phyloP scores from a whole-genome alignment of 2,113 vertebrate genomes.

The Lipophrys pholis region DNA sequence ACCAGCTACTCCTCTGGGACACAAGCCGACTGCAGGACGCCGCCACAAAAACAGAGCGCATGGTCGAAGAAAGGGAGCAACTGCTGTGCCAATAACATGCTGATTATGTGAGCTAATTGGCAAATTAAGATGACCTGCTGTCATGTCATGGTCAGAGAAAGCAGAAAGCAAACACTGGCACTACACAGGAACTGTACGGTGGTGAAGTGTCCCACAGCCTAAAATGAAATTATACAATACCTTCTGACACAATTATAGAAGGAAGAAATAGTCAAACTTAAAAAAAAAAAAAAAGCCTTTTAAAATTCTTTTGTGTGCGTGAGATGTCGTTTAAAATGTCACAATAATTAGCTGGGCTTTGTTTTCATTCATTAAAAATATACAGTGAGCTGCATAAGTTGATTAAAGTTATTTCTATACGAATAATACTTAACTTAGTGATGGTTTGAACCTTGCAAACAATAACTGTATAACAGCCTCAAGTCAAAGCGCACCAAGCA shows the following conservation, averaged over 20 bases:
- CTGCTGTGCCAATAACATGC: conserved; percentile 51
- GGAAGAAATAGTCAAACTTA: neutral
- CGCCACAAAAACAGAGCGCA: conserved; percentile 48
- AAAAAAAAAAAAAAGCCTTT: neutral
- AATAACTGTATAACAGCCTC: neutral
- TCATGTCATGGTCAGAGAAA: conserved; percentile 32
- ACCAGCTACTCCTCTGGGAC: conserved; percentile 70
- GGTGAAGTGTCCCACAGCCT: neutral
- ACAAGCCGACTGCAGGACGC: conserved; percentile 60
- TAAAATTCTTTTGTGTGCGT: neutral
- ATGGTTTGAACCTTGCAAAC: neutral
- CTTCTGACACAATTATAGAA: neutral
- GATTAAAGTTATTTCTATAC: neutral
- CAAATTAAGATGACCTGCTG: conserved; percentile 57
- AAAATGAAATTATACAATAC: neutral
- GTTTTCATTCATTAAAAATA: neutral
- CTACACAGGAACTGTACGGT: neutral
- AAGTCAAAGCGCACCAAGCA: neutral
- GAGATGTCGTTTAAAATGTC: neutral
- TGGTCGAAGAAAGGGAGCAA: conserved; percentile 21
- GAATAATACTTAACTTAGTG: neutral
- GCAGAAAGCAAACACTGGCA: conserved; percentile 6
- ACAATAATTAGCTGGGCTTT: no score
- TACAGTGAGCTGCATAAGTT: neutral
- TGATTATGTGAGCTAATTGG: conserved; percentile 66